Evolutionary conservation across 2,888 invertebrate genomes (phyloP), one percentile per base, ranked within the genome.

Genomic region (Conchocele bisecta): DNA sequence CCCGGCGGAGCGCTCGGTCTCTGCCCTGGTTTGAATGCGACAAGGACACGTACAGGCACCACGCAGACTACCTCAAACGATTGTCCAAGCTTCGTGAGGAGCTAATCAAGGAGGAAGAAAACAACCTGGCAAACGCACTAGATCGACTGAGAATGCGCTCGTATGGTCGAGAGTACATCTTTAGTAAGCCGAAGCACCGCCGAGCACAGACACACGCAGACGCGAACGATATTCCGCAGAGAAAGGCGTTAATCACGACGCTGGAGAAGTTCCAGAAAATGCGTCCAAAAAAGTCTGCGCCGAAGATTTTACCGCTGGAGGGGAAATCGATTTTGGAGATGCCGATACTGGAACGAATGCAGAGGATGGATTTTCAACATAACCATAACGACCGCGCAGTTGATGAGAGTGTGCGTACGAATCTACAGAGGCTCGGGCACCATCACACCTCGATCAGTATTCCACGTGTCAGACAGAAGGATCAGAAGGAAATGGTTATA

Each of bases 61-160:
- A 85, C 53, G 83, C 83, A 0, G 84, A 85, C 48, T 86, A 86
- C 56, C 77, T 86, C 9, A 78, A 83, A 42, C 77, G 84, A 17
- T 74, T 86, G 53, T 84, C 83, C 28, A 79, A 79, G 48, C 79
- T 86, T 22, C 73, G 86, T 0, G 84, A 86, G 37, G 84, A 84
- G 26, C 71, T 86, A 33, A 68, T 86, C n/a, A 69, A 76, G 28
- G 85, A 86, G 67, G 86, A 86, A 53, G 81, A 86, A 60, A 73
- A 65, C 15, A 82, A 83, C 51, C 72, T 86, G 7, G 84, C 85
- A 28, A 79, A 82, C 48, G 86, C 86, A 17, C 65, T 86, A 15
- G 86, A 86, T 46, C 63, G 86, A 57, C 79, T 86, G 24, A 70
- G 81, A 20, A 68, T 83, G 69, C 74, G 82, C 44, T 83, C 83